Percentiles rank a stretch among this genome's conserved stretches.
Evolutionary conservation across 2,888 invertebrate species (phyloP).

Genomic region (Caradrina kadenii): DNA sequence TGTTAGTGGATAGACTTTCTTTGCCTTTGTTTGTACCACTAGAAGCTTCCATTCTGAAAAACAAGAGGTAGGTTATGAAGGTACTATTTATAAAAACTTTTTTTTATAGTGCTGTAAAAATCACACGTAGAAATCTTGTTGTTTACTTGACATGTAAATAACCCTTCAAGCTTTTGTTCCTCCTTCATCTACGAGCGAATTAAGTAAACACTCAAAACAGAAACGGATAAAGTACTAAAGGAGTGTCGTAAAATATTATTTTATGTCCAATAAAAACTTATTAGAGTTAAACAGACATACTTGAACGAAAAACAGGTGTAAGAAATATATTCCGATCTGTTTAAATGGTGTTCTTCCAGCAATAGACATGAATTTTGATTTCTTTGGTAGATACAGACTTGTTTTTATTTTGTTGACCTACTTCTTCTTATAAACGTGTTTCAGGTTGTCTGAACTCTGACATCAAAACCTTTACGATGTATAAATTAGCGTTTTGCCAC

Average conservation of each 20-base stretch:
- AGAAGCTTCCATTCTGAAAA: background rate
- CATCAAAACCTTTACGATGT: constrained; percentile 7
- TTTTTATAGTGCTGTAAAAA: constrained; percentile 27
- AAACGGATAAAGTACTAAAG: constrained; percentile 62
- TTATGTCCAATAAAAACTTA: constrained; percentile 66
- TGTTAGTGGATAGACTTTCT: background rate
- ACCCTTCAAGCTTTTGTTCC: constrained; percentile 18
- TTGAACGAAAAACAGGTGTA: constrained; percentile 65
- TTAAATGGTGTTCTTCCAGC: constrained; percentile 39
- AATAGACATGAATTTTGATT: constrained; percentile 56
- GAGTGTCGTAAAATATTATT: constrained; percentile 64
- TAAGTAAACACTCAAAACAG: constrained; percentile 61
- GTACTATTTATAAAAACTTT: constrained; percentile 30
- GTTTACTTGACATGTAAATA: constrained; percentile 7
- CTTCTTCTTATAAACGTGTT: constrained; percentile 10
- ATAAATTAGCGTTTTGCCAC: constrained; percentile 5
- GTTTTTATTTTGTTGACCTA: constrained; percentile 24
- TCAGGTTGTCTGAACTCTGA: background rate
- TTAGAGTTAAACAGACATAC: constrained; percentile 65
- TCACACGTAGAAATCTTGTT: background rate
- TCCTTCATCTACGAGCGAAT: constrained; percentile 37
- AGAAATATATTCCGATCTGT: constrained; percentile 52
- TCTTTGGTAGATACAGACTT: constrained; percentile 21
- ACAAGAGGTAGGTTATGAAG: background rate
- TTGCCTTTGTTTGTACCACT: constrained; percentile 15